A percentile compares a stretch with the other conserved stretches of the same genome.
Evolutionary conservation across 2,113 vertebrate species (phyloP).

Genomic region (Nanorana parkeri): DNA sequence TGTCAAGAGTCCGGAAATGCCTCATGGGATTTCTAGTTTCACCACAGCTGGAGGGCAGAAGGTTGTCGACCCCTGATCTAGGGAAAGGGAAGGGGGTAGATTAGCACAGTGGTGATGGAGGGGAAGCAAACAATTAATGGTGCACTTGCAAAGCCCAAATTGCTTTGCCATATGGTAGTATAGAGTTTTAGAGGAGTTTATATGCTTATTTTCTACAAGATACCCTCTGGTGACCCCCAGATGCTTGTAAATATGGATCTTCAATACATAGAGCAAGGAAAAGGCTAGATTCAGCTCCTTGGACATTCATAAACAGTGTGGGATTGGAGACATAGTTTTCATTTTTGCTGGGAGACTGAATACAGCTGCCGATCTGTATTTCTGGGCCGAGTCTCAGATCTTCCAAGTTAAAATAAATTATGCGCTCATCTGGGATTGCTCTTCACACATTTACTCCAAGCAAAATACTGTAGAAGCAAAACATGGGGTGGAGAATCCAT

Average conservation of each 20-base stretch:
- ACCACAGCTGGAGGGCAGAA: too few relatives aligned
- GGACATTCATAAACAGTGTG: slow-evolving; percentile 4
- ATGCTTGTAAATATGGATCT: too few relatives aligned
- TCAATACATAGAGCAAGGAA: background rate
- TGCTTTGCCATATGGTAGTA: too few relatives aligned
- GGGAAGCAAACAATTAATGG: too few relatives aligned
- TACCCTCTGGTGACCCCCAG: too few relatives aligned
- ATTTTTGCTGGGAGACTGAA: slow-evolving; percentile 21
- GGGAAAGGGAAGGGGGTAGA: background rate
- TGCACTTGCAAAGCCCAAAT: too few relatives aligned
- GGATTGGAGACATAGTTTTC: background rate
- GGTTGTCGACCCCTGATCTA: too few relatives aligned
- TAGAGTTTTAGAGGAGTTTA: too few relatives aligned
- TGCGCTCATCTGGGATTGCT: slow-evolving; percentile 25
- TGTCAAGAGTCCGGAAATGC: too few relatives aligned
- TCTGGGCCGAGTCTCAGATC: slow-evolving; percentile 8
- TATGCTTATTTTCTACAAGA: too few relatives aligned
- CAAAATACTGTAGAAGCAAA: slow-evolving; percentile 32
- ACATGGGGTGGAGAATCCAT: slow-evolving; percentile 9
- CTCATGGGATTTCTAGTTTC: too few relatives aligned
- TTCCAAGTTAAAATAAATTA: slow-evolving; percentile 38
- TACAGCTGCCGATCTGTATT: slow-evolving; percentile 37
- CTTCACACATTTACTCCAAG: slow-evolving; percentile 42
- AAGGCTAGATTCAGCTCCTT: background rate
- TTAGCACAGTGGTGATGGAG: background rate